These are phyloP conservation scores for Glaucomys volans DNA, from an alignment of 2,113 vertebrate genomes.

Conservation along the genomic window DNA sequence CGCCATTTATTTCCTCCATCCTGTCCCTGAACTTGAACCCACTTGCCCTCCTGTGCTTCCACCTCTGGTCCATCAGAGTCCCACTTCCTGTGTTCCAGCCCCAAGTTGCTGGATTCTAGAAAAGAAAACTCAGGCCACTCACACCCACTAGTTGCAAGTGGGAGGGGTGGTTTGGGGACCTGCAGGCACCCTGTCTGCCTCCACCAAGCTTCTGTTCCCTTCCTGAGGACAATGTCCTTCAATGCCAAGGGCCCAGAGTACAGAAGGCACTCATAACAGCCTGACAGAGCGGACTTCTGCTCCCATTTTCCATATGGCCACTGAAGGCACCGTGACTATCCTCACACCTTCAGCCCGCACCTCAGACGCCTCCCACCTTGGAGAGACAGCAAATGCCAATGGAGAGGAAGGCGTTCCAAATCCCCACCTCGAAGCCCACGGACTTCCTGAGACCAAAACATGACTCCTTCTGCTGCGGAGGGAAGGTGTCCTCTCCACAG, in stretches of 20 bases:
- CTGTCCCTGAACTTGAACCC: not conserved
- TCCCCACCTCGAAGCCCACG: not conserved
- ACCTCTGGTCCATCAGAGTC: not conserved
- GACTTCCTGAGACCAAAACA: not conserved
- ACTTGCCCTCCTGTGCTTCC: not conserved
- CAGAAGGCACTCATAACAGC: not conserved
- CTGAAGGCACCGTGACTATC: not conserved
- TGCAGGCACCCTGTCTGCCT: rapidly evolving
- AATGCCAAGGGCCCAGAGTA: not conserved
- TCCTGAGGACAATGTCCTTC: not conserved
- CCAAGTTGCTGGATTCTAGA: not conserved
- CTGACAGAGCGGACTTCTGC: not conserved
- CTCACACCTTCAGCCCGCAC: not conserved
- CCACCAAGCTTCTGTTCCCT: too few species aligned
- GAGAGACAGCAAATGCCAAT: conserved; percentile 20
- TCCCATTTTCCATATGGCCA: not conserved
- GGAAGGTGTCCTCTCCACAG: not conserved
- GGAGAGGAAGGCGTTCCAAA: not conserved
- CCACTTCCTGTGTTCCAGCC: not conserved
- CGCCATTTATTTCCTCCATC: not conserved
- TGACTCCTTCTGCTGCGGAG: not conserved
- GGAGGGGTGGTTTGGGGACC: too few species aligned
- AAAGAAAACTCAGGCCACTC: rapidly evolving
- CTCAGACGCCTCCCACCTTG: conserved; percentile 24
- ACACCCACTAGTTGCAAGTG: not conserved